Evolutionary conservation across 2,797 vertebrate species (phyloP), one percentile per base, ranked within the genome.

Genomic region (Propithecus perrieri): DNA sequence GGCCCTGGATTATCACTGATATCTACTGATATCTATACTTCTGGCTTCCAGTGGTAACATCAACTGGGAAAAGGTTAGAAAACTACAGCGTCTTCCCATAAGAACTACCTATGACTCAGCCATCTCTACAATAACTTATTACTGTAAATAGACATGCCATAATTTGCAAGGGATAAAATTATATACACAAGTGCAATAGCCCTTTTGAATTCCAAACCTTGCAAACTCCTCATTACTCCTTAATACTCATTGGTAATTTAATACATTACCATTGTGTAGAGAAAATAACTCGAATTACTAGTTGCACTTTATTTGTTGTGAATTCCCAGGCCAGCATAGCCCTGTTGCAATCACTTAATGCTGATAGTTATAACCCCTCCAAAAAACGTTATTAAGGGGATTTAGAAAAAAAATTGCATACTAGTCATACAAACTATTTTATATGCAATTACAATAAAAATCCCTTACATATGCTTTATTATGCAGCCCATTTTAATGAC

Each of bases 271-370:
- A 84, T 4, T 91, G 9, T 88, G 8, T 26, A 69, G 55, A 79
- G 69, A 83, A 91, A 85, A 89, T 28, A 81, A 75, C 22, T 50
- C 63, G 20, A 84, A 83, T 95, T 93, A 48, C 71, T 95, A 48
- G 17, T 55, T 48, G 12, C 0, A 55, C 6, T 76, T 96, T 30
- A 94, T 88, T 80, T 84, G 14, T 76, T 85, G 26, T 93, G 53
- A 93, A 57, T 61, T 91, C 7, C 50, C 74, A 92, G 43, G 28
- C 13, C 24, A 86, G 12, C 50, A 30, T 63, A 86, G 55, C 35
- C 67, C 53, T 46, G 11, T 83, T 74, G 33, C 5, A 76, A 33
- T 85, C 28, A 55, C 46, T 84, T 96, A 30, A 76, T 33, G 22
- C n/a, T 78, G 92, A 35, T 8, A 85, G 24, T 78, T 80, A 50